phyloP scores from a whole-genome alignment of 1,140 invertebrate genomes.

The Mizuhopecten yessoensis region DNA sequence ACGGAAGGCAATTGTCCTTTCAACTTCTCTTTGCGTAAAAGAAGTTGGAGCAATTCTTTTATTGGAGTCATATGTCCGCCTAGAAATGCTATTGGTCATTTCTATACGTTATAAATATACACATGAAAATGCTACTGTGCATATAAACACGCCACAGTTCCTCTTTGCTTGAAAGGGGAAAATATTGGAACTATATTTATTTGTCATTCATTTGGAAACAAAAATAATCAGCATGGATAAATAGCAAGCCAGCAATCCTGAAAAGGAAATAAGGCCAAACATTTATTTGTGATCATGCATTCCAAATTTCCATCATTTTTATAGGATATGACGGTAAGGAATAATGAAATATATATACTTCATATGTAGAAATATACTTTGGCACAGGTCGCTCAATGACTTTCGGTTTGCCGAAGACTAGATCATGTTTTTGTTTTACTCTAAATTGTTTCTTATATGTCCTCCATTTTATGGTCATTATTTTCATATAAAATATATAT shows the following conservation, averaged over 20 bases:
- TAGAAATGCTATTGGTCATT: background rate
- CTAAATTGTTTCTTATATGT: background rate
- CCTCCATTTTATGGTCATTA: background rate
- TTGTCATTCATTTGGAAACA: background rate
- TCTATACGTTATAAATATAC: background rate
- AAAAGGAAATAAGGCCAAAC: no score
- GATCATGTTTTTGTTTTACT: background rate
- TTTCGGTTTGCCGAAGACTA: conserved; percentile 1
- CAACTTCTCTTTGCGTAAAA: conserved; percentile 19
- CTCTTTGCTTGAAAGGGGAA: background rate
- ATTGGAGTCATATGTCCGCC: background rate
- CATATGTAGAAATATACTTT: background rate
- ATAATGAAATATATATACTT: background rate
- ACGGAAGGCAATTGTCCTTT: conserved; percentile 48
- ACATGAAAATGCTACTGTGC: background rate
- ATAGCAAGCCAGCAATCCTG: no score
- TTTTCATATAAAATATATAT: no score
- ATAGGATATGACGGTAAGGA: background rate
- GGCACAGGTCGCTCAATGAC: background rate
- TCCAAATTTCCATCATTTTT: no score
- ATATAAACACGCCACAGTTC: background rate
- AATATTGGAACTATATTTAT: no score
- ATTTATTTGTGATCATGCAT: background rate
- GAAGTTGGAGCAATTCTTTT: background rate
- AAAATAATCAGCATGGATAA: background rate